Evolutionary conservation across 2,113 vertebrate species (phyloP), one percentile per base, ranked within the genome.

Genomic region (Macaca mulatta): DNA sequence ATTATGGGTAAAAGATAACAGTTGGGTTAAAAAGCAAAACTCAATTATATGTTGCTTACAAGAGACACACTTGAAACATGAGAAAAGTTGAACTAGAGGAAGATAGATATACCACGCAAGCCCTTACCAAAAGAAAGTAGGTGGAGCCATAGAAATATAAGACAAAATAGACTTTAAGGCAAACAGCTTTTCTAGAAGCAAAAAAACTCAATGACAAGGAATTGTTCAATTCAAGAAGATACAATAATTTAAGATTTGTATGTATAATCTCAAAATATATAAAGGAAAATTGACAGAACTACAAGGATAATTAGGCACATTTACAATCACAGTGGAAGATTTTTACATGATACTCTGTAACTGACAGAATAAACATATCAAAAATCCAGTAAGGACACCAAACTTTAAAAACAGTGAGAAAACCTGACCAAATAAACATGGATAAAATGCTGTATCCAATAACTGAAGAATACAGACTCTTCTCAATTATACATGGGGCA

Each of bases 111-210:
- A 75, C 18, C 40, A 75, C 25, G 74, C 13, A 81, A 86, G 27
- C 30, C 59, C 70, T 38, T 23, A 85, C 9, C 30, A 50, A 93
- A 57, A 92, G 84, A 85, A 59, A 55, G 27, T 10, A 6, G 20
- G 8, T 43, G 35, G 50, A 72, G 25, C 20, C 69, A 43, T 9
- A 27, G 20, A 75, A 82, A 52, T 43, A 32, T 11, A 78, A 64
- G 59, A 55, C 86, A 90, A 72, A 74, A 69, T 3, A 83, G 35
- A 91, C 27, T 48, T 87, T n/a, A 55, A 88, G 72, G n/a, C 52
- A 85, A 94, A 88, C 3, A 93, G 72, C 38, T 27, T 90, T 96
- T 84, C 84, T 38, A 88, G 78, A 84, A 90, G 74, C 35, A 72
- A 86, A 79, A 84, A 32, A 52, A 67, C 7, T 52, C 35, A 32